phyloP scores from a whole-genome alignment of 2,797 vertebrate genomes.

The Dermochelys coriacea region DNA sequence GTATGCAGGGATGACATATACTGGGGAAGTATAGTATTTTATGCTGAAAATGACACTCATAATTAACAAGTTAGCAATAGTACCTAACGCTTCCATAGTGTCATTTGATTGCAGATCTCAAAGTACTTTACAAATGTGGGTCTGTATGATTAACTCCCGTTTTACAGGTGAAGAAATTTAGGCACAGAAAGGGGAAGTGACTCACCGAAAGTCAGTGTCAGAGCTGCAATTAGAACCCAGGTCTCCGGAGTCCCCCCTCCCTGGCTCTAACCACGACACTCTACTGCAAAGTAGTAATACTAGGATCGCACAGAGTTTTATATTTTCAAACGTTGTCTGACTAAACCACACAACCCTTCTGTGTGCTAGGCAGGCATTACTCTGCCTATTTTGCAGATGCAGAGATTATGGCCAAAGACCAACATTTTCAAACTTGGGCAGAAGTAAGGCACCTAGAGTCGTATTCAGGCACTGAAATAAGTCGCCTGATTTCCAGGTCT shows the following conservation, averaged over 20 bases:
- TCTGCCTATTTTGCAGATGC: not conserved
- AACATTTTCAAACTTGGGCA: not conserved
- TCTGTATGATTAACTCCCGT: not conserved
- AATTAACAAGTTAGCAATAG: not conserved
- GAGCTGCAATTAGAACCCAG: not conserved
- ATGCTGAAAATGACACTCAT: not conserved
- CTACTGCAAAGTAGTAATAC: not conserved
- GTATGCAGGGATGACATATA: not conserved
- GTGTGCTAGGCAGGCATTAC: not conserved
- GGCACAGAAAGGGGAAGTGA: not conserved
- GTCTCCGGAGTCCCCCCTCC: accelerated
- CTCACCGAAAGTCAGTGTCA: not conserved
- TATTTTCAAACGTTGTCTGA: not conserved
- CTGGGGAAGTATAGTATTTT: not conserved
- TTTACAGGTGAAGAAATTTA: not conserved
- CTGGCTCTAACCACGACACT: not conserved
- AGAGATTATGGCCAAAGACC: not conserved
- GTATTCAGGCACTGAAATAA: not conserved
- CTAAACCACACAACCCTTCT: not conserved
- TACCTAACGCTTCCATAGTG: not conserved
- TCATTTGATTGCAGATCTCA: not conserved
- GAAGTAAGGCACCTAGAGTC: not conserved
- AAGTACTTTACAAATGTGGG: not conserved
- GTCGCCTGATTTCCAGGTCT: not conserved
- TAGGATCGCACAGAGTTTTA: not conserved